Evolutionary conservation across 1,140 invertebrate species (phyloP).

Genomic region (Archivesica marissinica): DNA sequence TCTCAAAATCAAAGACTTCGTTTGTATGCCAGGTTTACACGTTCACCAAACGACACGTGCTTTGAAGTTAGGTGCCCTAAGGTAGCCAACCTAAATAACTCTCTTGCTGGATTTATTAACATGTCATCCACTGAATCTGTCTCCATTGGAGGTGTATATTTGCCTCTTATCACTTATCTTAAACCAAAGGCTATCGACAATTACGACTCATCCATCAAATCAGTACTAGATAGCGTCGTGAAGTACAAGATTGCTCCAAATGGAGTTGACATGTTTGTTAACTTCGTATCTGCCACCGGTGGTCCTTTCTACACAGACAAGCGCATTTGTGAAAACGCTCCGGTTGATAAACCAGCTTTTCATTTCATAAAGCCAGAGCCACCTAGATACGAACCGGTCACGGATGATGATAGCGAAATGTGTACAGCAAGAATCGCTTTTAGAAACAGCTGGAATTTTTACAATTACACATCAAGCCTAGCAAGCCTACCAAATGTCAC

Average conservation of each 20-base stretch:
- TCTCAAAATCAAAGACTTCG: slow-evolving; percentile 7
- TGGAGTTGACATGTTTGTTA: background rate
- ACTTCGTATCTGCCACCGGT: slow-evolving; percentile 1
- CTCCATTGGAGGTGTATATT: slow-evolving; percentile 9
- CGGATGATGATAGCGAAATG: slow-evolving; percentile 18
- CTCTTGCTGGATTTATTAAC: background rate
- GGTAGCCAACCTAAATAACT: background rate
- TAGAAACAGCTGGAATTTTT: background rate
- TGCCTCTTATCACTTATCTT: background rate
- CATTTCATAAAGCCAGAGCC: slow-evolving; percentile 16
- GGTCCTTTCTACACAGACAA: background rate
- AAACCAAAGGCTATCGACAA: background rate
- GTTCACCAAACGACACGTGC: slow-evolving; percentile 1
- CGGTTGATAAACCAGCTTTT: background rate
- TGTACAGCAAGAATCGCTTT: slow-evolving; percentile 22
- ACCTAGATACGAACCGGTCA: slow-evolving; percentile 10
- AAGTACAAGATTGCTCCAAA: slow-evolving; percentile 8
- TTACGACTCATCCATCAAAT: background rate
- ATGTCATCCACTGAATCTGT: slow-evolving; percentile 35
- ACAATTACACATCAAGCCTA: background rate
- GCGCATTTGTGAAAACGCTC: background rate
- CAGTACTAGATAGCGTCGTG: background rate
- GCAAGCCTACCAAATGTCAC: background rate
- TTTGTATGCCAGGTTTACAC: slow-evolving; percentile 17
- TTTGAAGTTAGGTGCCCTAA: slow-evolving; percentile 34